These are phyloP conservation scores for Acanthoscelides obtectus DNA, from an alignment of 2,888 invertebrate genomes.

Conservation along the genomic window DNA sequence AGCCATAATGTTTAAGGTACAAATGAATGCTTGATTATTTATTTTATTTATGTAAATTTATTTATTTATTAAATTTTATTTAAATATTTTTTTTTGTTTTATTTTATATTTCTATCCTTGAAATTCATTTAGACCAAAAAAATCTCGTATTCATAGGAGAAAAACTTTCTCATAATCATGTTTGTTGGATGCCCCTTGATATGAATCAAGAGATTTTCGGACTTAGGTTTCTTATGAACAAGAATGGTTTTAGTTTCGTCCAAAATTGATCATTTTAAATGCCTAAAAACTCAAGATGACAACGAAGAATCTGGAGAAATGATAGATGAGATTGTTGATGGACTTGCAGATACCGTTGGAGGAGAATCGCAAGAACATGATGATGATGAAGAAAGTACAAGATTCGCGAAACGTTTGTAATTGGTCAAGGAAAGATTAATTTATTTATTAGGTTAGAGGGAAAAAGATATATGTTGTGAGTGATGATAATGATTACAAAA, in stretches of 20 bases:
- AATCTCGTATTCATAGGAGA: constrained; percentile 11
- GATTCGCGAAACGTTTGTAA: not conserved
- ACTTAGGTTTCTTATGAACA: too few relatives aligned
- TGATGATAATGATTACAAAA: not conserved
- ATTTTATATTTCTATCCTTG: too few relatives aligned
- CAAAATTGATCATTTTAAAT: constrained; percentile 9
- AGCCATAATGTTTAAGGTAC: not conserved
- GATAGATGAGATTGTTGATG: constrained; percentile 51
- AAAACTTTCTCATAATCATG: constrained; percentile 10
- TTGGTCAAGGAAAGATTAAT: not conserved
- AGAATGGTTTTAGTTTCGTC: too few relatives aligned
- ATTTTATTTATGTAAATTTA: not conserved
- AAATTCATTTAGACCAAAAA: too few relatives aligned
- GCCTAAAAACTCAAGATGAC: not conserved
- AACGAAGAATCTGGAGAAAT: constrained; percentile 31
- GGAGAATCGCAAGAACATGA: constrained; percentile 37
- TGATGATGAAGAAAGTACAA: constrained; percentile 26
- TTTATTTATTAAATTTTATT: not conserved
- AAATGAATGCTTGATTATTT: not conserved
- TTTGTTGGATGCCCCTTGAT: too few relatives aligned
- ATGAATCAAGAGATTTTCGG: too few relatives aligned
- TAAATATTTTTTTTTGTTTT: too few relatives aligned
- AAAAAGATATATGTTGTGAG: not conserved
- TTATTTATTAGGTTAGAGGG: not conserved
- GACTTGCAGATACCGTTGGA: constrained; percentile 48